phyloP scores from a whole-genome alignment of 2,888 invertebrate genomes.

The Myopa tessellatipennis region DNA sequence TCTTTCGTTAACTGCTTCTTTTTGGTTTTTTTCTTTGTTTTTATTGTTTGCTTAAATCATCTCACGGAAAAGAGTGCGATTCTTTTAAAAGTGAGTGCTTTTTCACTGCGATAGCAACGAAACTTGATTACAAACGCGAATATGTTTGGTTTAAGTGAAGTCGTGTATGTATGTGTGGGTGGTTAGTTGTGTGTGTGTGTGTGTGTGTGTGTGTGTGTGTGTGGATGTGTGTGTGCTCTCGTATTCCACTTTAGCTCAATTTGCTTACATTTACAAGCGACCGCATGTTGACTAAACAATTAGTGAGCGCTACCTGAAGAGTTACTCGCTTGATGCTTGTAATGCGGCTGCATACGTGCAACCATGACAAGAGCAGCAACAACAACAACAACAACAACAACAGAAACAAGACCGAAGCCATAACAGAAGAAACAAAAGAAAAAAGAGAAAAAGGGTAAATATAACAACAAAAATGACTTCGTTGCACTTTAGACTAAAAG shows the following conservation, averaged over 20 bases:
- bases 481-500: conserved; percentile 25
- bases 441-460: neutral
- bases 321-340: conserved; percentile 45
- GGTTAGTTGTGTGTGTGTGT: conserved; percentile 1
- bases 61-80: too few species aligned
- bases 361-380: conserved; percentile 6
- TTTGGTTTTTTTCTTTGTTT: too few species aligned
- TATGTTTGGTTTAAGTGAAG: neutral
- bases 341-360: conserved; percentile 46
- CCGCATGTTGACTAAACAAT: conserved; percentile 62
- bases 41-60: too few species aligned
- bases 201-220: conserved; percentile 10
- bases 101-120: too few species aligned
- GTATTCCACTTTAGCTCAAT: conserved; percentile 49
- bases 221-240: conserved; percentile 13
- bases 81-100: too few species aligned
- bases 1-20: too few species aligned
- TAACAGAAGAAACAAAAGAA: neutral
- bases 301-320: conserved; percentile 43
- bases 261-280: conserved; percentile 42
- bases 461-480: neutral
- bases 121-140: too few species aligned
- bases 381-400: conserved; percentile 10
- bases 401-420: neutral
- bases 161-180: neutral